These are phyloP conservation scores for Philereme transversata DNA, from an alignment of 2,888 invertebrate species.

Conservation along the genomic window DNA sequence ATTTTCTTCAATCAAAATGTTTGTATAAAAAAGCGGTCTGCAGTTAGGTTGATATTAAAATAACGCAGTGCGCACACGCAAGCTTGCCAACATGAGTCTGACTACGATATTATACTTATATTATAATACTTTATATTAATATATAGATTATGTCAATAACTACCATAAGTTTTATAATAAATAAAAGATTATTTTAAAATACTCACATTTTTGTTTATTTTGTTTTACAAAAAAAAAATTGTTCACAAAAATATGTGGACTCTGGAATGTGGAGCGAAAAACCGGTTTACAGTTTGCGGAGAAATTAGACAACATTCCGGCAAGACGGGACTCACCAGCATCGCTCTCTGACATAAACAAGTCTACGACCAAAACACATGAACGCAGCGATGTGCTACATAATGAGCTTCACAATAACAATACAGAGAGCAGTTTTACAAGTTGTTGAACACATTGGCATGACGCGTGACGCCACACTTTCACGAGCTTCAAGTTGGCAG, in stretches of 20 bases:
- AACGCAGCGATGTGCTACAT: no score
- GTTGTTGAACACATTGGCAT: conserved; percentile 20
- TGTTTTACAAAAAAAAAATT: conserved; percentile 38
- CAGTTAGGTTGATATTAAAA: background rate
- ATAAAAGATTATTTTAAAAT: conserved; percentile 61
- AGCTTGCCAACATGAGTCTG: conserved; percentile 76
- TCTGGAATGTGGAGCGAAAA: conserved; percentile 51
- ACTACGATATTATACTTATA: conserved; percentile 48
- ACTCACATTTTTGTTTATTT: conserved; percentile 52
- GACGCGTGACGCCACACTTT: background rate
- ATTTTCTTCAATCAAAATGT: no score
- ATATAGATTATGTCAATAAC: conserved; percentile 18
- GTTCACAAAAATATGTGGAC: conserved; percentile 47
- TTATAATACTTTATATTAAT: conserved; percentile 40
- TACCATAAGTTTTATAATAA: conserved; percentile 60
- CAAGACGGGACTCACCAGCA: no score
- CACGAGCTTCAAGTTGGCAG: conserved; percentile 6
- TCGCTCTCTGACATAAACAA: no score
- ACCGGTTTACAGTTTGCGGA: no score
- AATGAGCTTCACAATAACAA: background rate
- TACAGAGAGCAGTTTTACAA: conserved; percentile 7
- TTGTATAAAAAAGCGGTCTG: background rate
- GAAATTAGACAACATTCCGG: no score
- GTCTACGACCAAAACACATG: no score
- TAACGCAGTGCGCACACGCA: conserved; percentile 20